Evolutionary conservation across 1,140 invertebrate genomes (phyloP).

Genomic region (Brachionus plicatilis): DNA sequence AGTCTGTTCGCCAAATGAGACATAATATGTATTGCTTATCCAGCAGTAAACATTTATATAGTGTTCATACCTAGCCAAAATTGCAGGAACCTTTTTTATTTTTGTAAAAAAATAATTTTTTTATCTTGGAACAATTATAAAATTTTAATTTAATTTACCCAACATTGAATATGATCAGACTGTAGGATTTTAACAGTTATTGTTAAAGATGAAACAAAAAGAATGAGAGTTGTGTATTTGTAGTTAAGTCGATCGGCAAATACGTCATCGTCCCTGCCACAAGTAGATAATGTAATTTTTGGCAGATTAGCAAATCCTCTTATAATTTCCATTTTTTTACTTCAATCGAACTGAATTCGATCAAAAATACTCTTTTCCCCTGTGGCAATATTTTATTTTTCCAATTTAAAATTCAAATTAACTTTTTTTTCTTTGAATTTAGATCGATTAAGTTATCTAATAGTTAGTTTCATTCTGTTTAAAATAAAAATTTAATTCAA

Average conservation of each 20-base stretch:
- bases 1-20: slow-evolving; percentile 32
- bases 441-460: neutral
- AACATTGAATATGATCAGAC: slow-evolving; percentile 78
- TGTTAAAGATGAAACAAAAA: slow-evolving; percentile 76
- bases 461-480: neutral
- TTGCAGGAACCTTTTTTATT: slow-evolving; percentile 2
- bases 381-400: neutral
- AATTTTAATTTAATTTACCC: slow-evolving; percentile 18
- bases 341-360: neutral
- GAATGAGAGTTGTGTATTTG: slow-evolving; percentile 74
- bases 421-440: neutral
- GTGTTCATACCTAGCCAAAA: slow-evolving; percentile 21
- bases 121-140: too few relatives aligned
- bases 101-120: too few relatives aligned
- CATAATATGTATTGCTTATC: slow-evolving; percentile 40
- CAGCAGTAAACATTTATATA: slow-evolving; percentile 37
- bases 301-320: slow-evolving; percentile 38
- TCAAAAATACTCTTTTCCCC: neutral
- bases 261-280: slow-evolving; percentile 42
- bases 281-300: slow-evolving; percentile 34
- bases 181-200: slow-evolving; percentile 84
- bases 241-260: slow-evolving; percentile 68
- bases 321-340: slow-evolving; percentile 36
- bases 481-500: neutral
- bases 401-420: slow-evolving; percentile 25